A percentile compares a stretch with the other conserved stretches of the same genome.
Evolutionary conservation across 2,797 vertebrate genomes (phyloP).

Genomic region (Danio choprae): DNA sequence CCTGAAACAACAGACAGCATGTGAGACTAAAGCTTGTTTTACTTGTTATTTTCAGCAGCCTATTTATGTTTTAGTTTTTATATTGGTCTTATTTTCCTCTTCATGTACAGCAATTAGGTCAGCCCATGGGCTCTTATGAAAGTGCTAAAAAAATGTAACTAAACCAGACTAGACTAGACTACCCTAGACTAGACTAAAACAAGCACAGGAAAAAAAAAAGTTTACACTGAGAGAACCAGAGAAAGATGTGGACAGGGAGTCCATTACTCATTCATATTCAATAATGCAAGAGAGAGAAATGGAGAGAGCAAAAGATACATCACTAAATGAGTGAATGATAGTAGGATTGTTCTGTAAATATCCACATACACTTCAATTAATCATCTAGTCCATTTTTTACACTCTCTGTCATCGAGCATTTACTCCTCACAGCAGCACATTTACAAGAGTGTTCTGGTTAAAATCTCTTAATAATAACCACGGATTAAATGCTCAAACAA

Average conservation of each 20-base stretch:
- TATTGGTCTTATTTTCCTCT: too few relatives aligned
- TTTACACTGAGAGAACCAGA: conserved; percentile 6
- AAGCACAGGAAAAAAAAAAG: background rate
- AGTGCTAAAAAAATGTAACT: too few relatives aligned
- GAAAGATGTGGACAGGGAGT: background rate
- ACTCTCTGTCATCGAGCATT: conserved; percentile 36
- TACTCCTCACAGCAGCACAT: conserved; percentile 26
- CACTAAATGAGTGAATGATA: conserved; percentile 18
- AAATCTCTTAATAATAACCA: conserved; percentile 40
- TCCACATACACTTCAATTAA: conserved; percentile 37
- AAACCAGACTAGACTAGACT: too few relatives aligned
- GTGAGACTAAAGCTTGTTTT: conserved; percentile 3
- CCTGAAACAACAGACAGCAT: conserved; percentile 55
- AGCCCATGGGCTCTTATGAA: too few relatives aligned
- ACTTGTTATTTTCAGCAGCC: too few relatives aligned
- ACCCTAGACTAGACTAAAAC: background rate
- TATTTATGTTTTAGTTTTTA: too few relatives aligned
- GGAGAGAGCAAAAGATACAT: conserved; percentile 24
- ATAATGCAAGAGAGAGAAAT: conserved; percentile 18
- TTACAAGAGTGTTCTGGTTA: conserved; percentile 32
- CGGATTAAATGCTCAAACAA: conserved; percentile 26
- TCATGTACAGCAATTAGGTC: too few relatives aligned
- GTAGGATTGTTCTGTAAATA: conserved; percentile 34
- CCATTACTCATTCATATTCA: conserved; percentile 25
- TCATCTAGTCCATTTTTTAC: conserved; percentile 34